These are phyloP conservation scores for Tauraco erythrolophus DNA, from an alignment of 2,113 vertebrate genomes.

Conservation along the genomic window DNA sequence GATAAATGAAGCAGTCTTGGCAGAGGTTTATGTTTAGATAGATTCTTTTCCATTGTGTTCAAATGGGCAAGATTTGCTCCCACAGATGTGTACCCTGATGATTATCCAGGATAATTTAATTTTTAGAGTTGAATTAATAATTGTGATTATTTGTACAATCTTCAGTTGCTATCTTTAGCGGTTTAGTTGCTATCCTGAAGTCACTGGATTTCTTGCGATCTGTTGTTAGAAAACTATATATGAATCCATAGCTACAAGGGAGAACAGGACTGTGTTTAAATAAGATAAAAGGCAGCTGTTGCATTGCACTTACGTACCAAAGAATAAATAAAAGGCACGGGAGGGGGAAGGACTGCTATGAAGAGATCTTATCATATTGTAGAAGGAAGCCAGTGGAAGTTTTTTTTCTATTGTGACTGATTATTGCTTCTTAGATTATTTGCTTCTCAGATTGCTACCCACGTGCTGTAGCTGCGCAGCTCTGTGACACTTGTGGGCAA, in stretches of 20 bases:
- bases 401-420: not conserved
- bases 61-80: not conserved
- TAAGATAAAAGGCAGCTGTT: conserved; percentile 43
- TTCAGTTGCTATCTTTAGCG: not conserved
- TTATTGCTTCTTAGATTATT: not conserved
- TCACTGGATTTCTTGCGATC: not conserved
- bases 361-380: not conserved
- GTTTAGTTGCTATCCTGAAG: not conserved
- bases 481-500: not conserved
- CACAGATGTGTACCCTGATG: not conserved
- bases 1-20: not conserved
- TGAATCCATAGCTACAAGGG: not conserved
- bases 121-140: not conserved
- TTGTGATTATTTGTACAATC: not conserved
- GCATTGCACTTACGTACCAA: not conserved
- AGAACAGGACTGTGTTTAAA: conserved; percentile 16
- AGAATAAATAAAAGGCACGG: not conserved
- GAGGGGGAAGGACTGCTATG: not conserved
- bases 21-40: not conserved
- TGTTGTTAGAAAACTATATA: not conserved
- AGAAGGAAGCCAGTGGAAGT: not conserved
- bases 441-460: not conserved
- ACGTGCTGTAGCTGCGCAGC: not conserved
- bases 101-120: not conserved
- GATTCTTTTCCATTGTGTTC: not conserved